phyloP scores from a whole-genome alignment of 2,113 vertebrate genomes.

The Cottus gobio region DNA sequence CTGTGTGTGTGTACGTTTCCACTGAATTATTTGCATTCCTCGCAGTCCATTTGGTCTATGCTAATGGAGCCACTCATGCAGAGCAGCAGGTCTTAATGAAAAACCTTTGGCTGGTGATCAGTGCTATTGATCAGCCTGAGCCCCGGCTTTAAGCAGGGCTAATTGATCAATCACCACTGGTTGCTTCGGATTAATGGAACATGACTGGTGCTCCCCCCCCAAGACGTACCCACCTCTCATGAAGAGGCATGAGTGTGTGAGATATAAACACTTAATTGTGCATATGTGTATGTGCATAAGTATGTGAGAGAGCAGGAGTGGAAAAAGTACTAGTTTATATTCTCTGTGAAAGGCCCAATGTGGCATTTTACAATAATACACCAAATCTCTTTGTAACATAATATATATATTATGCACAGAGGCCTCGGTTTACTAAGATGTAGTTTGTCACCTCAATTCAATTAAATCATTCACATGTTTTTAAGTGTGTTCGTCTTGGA shows the following conservation, averaged over 20 bases:
- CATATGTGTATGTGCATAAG: constrained; percentile 5
- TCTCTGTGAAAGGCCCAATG: neutral
- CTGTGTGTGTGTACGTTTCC: neutral
- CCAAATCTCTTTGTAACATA: neutral
- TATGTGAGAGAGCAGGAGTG: neutral
- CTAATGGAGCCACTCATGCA: constrained; percentile 75
- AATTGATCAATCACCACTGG: constrained; percentile 81
- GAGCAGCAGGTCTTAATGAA: constrained; percentile 79
- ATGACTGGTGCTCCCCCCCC: constrained; percentile 54
- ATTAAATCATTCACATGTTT: neutral
- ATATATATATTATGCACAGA: too few relatives aligned
- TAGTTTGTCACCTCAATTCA: neutral
- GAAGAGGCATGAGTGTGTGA: constrained; percentile 52
- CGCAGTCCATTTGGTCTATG: constrained; percentile 64
- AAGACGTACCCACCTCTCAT: constrained; percentile 45
- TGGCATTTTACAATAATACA: neutral
- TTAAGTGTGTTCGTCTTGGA: neutral
- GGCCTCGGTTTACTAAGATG: neutral
- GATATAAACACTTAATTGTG: neutral
- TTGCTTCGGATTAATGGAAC: constrained; percentile 76
- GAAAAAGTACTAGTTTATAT: neutral
- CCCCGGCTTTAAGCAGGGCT: constrained; percentile 74
- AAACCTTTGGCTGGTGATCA: constrained; percentile 75
- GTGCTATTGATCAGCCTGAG: constrained; percentile 78
- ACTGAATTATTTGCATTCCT: constrained; percentile 50